Conservation (phyloP, 2,797 vertebrate species). For the Epinephelus coioides region DNA sequence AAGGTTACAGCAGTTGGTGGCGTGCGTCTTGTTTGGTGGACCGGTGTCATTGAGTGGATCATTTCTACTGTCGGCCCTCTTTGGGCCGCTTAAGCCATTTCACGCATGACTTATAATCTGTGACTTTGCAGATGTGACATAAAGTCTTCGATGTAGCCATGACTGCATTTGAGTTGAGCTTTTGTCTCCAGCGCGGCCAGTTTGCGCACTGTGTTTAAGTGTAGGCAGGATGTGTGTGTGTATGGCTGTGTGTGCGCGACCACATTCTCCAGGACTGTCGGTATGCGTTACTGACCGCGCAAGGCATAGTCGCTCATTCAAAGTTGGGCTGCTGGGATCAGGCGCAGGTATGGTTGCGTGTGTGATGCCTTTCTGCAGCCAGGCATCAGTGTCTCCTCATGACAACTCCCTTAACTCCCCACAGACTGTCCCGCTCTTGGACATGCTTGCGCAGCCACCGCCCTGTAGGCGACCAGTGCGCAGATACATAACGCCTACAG, state of each 20-base stretch:
- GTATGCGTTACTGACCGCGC: constrained; percentile 31
- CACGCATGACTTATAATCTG: constrained; percentile 3
- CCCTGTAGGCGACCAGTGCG: constrained; percentile 76
- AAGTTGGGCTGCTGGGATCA: constrained; percentile 53
- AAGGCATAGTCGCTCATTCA: constrained; percentile 26
- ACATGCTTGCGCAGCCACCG: constrained; percentile 80
- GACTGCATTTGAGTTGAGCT: constrained; percentile 20
- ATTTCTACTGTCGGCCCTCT: neutral
- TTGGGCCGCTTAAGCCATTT: neutral
- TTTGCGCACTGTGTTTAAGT: constrained; percentile 52
- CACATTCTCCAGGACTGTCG: constrained; percentile 30
- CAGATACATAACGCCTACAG: constrained; percentile 49
- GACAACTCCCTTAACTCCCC: constrained; percentile 69
- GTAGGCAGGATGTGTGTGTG: neutral
- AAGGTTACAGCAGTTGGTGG: constrained; percentile 51
- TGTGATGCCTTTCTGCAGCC: constrained; percentile 31
- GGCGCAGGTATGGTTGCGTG: constrained; percentile 27
- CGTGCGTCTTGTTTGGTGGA: constrained; percentile 44
- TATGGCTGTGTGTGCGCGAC: constrained; percentile 1
- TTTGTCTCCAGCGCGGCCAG: constrained; percentile 31
- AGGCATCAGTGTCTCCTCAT: constrained; percentile 38
- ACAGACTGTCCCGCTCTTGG: constrained; percentile 74
- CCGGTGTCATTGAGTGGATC: constrained; percentile 44
- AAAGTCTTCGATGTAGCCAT: neutral
- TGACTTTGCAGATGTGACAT: constrained; percentile 23